Base-by-base conservation (phyloP, 2,888 invertebrate species). In the Cephus rjabovi region DNA sequence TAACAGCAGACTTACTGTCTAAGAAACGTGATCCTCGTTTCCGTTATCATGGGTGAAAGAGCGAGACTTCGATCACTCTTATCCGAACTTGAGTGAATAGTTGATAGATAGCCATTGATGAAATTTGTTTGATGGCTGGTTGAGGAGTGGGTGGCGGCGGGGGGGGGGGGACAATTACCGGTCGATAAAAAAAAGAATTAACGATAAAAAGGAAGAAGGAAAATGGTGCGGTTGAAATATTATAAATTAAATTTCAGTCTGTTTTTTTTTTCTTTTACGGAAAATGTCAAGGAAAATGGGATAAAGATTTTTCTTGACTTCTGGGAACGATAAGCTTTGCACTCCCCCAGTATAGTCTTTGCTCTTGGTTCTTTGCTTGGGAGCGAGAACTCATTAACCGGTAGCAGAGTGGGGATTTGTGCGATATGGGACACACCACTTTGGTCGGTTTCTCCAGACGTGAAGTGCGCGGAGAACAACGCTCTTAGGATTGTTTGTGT, bases 341-440 rank as follows among this genome's bases (percentile, higher is more conserved):
- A 40, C 15, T 40, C 40, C 40, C 40, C 40, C 15, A 40, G 40
- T 15, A 15, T 15, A 40, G 40, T 15, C 40, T 40, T 40, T 40
- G 40, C 40, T 40, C 71, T 71, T n/a, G n/a, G 71, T 12, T 71
- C 71, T 71, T 71, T 71, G 71, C 71, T 33, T 23, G 31, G 71
- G 71, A 31, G 71, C 71, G 71, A 71, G 71, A 71, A 71, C 71
- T 71, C 71, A 71, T 71, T 71, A 71, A 71, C 71, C 71, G 71
- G 30, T 76, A 23, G 74, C 76, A 76, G n/a, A 34, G 74, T 70
- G 34, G 76, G 76, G 76, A 34, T 35, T 76, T 30, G 76, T 30
- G 73, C 76, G 74, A 70, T 34, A 76, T 70, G 76, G 69, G 76
- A 76, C 76, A 71, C 70, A 70, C 71, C n/a, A 15, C 33, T 71